Conservation (phyloP, 2,113 vertebrate genomes). For the Cavia porcellus region DNA sequence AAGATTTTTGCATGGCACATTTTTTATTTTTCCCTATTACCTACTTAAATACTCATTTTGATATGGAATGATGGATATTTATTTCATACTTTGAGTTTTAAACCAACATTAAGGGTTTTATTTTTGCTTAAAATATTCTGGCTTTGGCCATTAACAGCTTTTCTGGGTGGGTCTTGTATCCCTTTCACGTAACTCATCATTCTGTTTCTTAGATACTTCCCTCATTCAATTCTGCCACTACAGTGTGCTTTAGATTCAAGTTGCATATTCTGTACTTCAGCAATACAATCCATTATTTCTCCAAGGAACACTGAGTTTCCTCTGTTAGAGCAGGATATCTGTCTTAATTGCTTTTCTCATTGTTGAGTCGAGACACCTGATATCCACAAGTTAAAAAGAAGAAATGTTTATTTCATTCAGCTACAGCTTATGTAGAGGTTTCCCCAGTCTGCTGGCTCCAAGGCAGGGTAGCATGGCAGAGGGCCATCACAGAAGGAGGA, state of each 20-base stretch:
- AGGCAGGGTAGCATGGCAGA: background rate
- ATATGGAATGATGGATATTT: background rate
- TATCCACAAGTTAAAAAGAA: background rate
- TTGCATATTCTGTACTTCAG: background rate
- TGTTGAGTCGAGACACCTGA: background rate
- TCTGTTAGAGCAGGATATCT: background rate
- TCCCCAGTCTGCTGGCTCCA: background rate
- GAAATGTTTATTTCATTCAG: background rate
- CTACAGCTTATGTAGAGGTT: background rate
- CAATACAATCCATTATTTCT: background rate
- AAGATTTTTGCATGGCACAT: background rate
- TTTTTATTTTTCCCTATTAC: background rate
- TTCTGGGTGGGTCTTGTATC: background rate
- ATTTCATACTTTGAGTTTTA: background rate
- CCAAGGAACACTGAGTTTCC: background rate
- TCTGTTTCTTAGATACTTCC: background rate
- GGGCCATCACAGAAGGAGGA: background rate
- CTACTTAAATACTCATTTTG: background rate
- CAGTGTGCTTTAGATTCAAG: background rate
- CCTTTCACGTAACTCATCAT: background rate
- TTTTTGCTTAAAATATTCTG: slow-evolving; percentile 22
- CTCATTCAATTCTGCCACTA: background rate
- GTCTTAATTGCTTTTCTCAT: background rate
- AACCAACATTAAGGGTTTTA: background rate
- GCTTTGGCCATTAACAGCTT: background rate